These are phyloP conservation scores for Eurosta solidaginis DNA, from an alignment of 1,140 invertebrate genomes.

Conservation along the genomic window DNA sequence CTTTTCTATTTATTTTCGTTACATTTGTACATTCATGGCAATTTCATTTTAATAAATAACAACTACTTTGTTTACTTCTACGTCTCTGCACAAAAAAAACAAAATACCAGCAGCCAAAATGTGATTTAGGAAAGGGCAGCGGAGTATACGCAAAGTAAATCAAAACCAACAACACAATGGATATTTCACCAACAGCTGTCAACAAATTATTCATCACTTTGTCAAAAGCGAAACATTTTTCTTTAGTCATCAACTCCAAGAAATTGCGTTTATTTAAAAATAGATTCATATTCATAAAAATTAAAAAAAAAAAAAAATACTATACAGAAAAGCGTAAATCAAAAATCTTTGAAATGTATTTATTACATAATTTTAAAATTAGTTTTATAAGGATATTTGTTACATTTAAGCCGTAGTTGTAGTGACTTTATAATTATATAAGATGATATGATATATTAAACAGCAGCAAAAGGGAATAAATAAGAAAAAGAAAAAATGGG, in stretches of 20 bases:
- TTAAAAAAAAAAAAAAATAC: background rate
- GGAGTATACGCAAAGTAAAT: too few relatives aligned
- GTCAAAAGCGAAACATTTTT: background rate
- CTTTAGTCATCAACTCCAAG: background rate
- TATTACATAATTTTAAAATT: background rate
- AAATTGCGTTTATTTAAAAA: slow-evolving; percentile 24
- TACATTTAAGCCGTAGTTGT: slow-evolving; percentile 22
- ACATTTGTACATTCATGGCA: too few relatives aligned
- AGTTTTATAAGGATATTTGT: slow-evolving; percentile 22
- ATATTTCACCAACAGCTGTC: background rate
- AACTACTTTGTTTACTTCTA: too few relatives aligned
- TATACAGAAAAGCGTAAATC: background rate
- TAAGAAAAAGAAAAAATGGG: background rate
- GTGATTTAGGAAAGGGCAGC: too few relatives aligned
- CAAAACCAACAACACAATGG: background rate
- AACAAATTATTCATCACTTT: background rate
- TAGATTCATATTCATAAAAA: background rate
- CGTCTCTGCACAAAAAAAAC: too few relatives aligned
- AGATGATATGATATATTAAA: slow-evolving; percentile 15
- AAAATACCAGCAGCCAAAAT: too few relatives aligned
- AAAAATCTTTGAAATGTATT: background rate
- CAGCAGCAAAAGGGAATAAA: background rate
- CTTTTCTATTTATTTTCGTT: background rate
- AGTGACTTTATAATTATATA: slow-evolving; percentile 14
- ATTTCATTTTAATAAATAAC: too few relatives aligned